phyloP scores from a whole-genome alignment of 1,140 invertebrate species.

The Trachymyrmex cornetzi region DNA sequence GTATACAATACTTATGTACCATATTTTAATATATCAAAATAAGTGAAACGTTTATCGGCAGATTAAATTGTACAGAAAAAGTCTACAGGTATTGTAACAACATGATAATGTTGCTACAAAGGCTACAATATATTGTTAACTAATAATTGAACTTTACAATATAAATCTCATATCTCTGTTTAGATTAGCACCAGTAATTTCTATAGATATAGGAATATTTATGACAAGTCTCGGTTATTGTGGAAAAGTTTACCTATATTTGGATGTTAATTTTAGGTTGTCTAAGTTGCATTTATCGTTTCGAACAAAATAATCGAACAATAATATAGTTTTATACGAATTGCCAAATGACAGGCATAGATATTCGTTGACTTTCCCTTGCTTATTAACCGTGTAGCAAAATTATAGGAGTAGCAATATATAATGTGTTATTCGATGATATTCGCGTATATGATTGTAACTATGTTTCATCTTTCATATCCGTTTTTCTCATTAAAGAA shows the following conservation, averaged over 20 bases:
- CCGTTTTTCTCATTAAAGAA: constrained; percentile 12
- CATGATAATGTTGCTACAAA: constrained; percentile 37
- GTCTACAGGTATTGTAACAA: constrained; percentile 25
- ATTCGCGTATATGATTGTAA: constrained; percentile 27
- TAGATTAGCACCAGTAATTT: constrained; percentile 32
- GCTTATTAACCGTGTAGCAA: constrained; percentile 21
- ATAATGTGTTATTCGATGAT: constrained; percentile 16
- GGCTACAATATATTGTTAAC: constrained; percentile 58
- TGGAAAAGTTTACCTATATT: constrained; percentile 5
- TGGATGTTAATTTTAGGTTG: not conserved
- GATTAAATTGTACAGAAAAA: constrained; percentile 64
- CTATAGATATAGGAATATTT: constrained; percentile 27
- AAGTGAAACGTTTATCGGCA: constrained; percentile 68
- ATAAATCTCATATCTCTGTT: constrained; percentile 39
- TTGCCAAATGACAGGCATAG: not conserved
- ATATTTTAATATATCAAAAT: constrained; percentile 75
- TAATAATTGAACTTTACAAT: constrained; percentile 29
- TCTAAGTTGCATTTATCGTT: constrained; percentile 36
- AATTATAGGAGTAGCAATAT: constrained; percentile 17
- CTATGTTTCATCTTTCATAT: constrained; percentile 28
- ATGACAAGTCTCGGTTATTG: constrained; percentile 13
- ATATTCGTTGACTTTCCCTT: constrained; percentile 23
- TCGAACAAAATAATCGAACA: constrained; percentile 11
- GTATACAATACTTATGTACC: constrained; percentile 72
- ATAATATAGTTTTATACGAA: constrained; percentile 25